phyloP scores from a whole-genome alignment of 2,797 vertebrate genomes.

The Sebastolobus alascanus region DNA sequence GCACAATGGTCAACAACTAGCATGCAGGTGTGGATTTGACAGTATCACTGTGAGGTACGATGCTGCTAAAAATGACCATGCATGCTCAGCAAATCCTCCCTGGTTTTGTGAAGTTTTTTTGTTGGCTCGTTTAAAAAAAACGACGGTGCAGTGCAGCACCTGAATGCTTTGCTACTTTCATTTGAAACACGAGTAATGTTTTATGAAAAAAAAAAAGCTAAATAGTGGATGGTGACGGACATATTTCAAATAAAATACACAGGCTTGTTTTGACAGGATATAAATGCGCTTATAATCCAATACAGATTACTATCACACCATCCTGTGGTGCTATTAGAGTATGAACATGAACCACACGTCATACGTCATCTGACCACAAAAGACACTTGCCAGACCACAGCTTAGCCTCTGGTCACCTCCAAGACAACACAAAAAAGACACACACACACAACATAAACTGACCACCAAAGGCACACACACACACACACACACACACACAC shows the following conservation, averaged over 20 bases:
- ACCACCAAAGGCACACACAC: conserved; percentile 36
- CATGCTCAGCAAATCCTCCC: conserved; percentile 52
- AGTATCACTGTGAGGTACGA: conserved; percentile 50
- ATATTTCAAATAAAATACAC: conserved; percentile 28
- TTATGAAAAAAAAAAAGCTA: not conserved
- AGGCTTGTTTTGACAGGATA: conserved; percentile 26
- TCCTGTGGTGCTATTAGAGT: conserved; percentile 25
- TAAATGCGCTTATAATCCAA: conserved; percentile 44
- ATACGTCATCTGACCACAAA: conserved; percentile 63
- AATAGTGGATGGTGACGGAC: conserved; percentile 15
- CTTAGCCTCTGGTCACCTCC: conserved; percentile 56
- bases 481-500: conserved; percentile 28
- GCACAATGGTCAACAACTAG: conserved; percentile 34
- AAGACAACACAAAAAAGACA: conserved; percentile 28
- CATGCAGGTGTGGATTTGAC: conserved; percentile 58
- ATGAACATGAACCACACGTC: conserved; percentile 45
- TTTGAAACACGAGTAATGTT: conserved; percentile 24
- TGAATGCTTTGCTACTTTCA: conserved; percentile 32
- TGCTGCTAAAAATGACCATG: conserved; percentile 58
- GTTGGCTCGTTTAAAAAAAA: conserved; percentile 27
- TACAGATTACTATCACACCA: conserved; percentile 44
- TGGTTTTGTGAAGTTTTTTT: conserved; percentile 28
- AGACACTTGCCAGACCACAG: conserved; percentile 54
- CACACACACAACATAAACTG: conserved; percentile 31
- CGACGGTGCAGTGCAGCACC: conserved; percentile 29